Evolutionary conservation across 2,113 vertebrate genomes (phyloP).

Genomic region (Podilymbus podiceps): DNA sequence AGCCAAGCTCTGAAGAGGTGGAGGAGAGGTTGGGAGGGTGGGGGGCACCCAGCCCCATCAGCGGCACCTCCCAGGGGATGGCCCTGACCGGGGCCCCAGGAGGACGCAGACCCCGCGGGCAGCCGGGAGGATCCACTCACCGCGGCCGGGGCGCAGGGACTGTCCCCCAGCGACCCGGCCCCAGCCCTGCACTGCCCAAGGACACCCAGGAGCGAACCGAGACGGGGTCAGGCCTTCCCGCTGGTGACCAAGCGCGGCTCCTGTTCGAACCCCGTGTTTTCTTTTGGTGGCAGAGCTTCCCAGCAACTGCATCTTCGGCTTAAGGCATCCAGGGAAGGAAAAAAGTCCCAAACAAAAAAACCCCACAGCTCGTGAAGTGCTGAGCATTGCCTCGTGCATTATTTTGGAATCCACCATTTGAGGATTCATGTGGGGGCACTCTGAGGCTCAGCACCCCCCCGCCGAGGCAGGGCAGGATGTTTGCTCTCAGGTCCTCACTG

Average conservation of each 20-base stretch:
- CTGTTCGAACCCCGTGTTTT: fast-evolving
- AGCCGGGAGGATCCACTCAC: neutral
- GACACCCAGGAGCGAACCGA: neutral
- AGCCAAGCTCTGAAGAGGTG: neutral
- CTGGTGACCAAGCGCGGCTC: fast-evolving
- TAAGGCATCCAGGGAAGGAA: neutral
- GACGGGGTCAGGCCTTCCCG: neutral
- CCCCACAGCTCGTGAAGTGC: neutral
- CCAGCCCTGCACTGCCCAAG: neutral
- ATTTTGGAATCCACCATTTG: neutral
- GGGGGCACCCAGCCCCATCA: too few relatives aligned
- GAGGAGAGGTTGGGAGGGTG: neutral
- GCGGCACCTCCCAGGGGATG: fast-evolving
- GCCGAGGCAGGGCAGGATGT: fast-evolving
- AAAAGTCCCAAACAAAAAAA: too few relatives aligned
- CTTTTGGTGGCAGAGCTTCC: neutral
- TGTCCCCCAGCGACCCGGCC: fast-evolving
- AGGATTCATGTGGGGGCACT: fast-evolving
- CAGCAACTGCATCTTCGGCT: neutral
- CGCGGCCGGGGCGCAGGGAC: fast-evolving
- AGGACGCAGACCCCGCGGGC: neutral
- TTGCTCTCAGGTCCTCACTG: fast-evolving
- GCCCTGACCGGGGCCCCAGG: too few relatives aligned
- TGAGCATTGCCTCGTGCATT: neutral
- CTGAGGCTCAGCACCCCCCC: neutral